A percentile compares a stretch with the other conserved stretches of the same genome.
These are phyloP conservation scores for Coremacera marginata DNA, from an alignment of 2,888 invertebrate genomes.

Conservation along the genomic window DNA sequence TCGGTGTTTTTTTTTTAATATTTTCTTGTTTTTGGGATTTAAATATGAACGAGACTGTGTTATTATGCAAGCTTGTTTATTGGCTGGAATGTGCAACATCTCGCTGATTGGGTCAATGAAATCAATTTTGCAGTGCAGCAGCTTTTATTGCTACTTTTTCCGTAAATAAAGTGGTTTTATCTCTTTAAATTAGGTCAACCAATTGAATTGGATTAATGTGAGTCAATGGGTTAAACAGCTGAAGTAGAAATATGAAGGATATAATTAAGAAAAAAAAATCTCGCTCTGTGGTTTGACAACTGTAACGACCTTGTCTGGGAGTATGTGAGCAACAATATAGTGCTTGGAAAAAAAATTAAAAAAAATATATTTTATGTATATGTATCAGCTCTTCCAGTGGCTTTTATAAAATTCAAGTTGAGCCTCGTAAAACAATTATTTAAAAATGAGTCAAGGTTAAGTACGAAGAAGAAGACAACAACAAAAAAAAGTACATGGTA, in stretches of 20 bases:
- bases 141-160: background rate
- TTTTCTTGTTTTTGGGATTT: background rate
- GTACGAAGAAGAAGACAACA: background rate
- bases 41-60: background rate
- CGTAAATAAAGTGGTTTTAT: background rate
- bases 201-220: background rate
- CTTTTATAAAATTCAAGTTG: too few relatives aligned
- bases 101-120: slow-evolving; percentile 40
- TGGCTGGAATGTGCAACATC: slow-evolving; percentile 21
- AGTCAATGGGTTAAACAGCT: background rate
- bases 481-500: background rate
- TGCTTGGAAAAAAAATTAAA: background rate
- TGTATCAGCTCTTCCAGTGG: background rate
- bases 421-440: too few relatives aligned
- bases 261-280: background rate
- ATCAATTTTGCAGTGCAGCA: slow-evolving; percentile 18
- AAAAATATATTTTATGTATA: too few relatives aligned
- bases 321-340: background rate
- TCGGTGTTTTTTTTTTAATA: background rate
- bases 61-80: slow-evolving; percentile 32
- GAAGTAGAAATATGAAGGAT: background rate
- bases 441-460: background rate
- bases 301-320: slow-evolving; percentile 18
- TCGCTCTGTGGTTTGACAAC: background rate
- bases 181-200: slow-evolving; percentile 12